Evolutionary conservation across 2,888 invertebrate species (phyloP).

Genomic region (Megamerina dolium): DNA sequence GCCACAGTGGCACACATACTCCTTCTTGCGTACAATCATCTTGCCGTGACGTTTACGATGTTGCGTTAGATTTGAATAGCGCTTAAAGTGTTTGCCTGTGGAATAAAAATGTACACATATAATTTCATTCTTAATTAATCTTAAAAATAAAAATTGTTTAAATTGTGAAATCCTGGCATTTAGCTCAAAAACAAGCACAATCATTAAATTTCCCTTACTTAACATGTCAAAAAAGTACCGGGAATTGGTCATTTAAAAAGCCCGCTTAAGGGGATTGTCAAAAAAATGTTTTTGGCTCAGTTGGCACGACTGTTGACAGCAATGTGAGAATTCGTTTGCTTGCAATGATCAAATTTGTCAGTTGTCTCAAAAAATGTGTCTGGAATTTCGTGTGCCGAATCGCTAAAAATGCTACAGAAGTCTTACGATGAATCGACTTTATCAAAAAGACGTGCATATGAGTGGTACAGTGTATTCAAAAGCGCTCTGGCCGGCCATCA

Average conservation of each 20-base stretch:
- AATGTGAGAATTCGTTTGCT: no score
- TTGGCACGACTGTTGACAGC: no score
- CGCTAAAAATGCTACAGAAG: background rate
- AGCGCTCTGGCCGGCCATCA: background rate
- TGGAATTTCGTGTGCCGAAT: background rate
- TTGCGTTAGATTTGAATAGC: slow-evolving; percentile 79
- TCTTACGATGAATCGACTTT: background rate
- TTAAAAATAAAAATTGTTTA: no score
- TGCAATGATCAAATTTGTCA: no score
- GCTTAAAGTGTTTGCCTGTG: slow-evolving; percentile 63
- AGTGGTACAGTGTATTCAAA: background rate
- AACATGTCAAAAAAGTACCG: no score
- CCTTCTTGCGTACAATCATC: slow-evolving; percentile 64
- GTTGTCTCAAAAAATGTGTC: no score
- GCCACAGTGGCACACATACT: slow-evolving; percentile 73
- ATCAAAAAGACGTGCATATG: background rate
- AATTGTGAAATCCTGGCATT: no score
- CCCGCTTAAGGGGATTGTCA: no score
- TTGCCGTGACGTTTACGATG: slow-evolving; percentile 76
- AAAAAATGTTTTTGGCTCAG: no score
- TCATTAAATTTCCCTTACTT: background rate
- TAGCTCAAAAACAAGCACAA: background rate
- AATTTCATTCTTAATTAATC: background rate
- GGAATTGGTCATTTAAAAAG: no score
- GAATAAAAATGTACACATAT: background rate